Base-by-base conservation (phyloP, 1,140 invertebrate species). In the Aphis craccivora region DNA sequence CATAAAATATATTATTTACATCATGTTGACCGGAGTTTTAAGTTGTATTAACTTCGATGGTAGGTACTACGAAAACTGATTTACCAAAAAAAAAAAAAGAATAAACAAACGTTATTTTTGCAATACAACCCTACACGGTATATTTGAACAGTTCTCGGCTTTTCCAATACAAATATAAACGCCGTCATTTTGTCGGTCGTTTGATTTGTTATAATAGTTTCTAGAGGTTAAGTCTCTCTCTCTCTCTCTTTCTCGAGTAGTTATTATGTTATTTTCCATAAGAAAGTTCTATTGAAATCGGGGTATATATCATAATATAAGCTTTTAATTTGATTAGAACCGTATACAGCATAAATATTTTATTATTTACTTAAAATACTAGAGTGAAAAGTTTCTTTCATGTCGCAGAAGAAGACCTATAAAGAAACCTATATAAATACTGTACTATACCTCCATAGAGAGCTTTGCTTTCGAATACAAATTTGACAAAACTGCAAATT, bases 101-200 rank as follows among this genome's bases (percentile, higher is more conserved):
- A 76, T n/a, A 76, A 76, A 76, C 60, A 76, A 76, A 76, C 60
- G 60, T 76, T 76, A 11, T 76, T 76, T 76, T 76, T 6, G 14
- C 60, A 30, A n/a, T 67, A 30, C 60, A 67, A n/a, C 60, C 14
- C 60, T n/a, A 4, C 60, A n/a, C 30, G 30, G n/a, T 76, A 35
- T 76, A 76, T 76, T 76, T 76, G 60, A 76, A 76, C 60, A 76
- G 60, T 76, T 30, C 60, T 76, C 11, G 60, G 30, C 3, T 14
- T 76, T 84, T 84, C 37, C 9, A 84, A 84, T 84, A 84, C 83
- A 84, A 84, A 84, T 84, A 40, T 84, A 43, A 84, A 30, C 83
- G 83, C 83, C 40, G 83, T 84, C 83, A 23, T 84, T 43, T 43
- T 84, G 40, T 84, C 83, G 40, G 25, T 23, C 9, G 40, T 25